phyloP scores from a whole-genome alignment of 2,888 invertebrate genomes.

The Apodemia duryi region DNA sequence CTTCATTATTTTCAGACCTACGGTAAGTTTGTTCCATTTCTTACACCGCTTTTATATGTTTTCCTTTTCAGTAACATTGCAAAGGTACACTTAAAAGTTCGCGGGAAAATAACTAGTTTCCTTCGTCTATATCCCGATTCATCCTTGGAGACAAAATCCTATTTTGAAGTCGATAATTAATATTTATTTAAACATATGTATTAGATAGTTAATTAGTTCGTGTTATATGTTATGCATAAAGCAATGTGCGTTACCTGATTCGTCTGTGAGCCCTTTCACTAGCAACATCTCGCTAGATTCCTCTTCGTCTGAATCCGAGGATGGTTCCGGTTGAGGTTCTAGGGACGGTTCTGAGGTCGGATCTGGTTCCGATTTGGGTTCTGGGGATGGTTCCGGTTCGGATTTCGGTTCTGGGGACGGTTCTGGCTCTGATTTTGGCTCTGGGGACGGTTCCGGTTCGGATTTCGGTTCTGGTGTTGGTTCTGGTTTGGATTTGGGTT shows the following conservation, averaged over 20 bases:
- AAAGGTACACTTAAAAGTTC: too few species aligned
- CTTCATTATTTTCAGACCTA: too few species aligned
- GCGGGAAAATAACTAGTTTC: too few species aligned
- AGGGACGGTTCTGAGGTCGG: constrained; percentile 50
- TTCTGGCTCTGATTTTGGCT: constrained; percentile 59
- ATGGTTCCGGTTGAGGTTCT: constrained; percentile 39
- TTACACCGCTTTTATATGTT: too few species aligned
- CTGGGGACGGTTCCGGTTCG: constrained; percentile 51
- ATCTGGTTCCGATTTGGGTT: constrained; percentile 59
- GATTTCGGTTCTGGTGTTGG: constrained; percentile 58
- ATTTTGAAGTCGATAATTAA: not conserved
- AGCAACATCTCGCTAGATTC: constrained; percentile 72
- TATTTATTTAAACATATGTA: not conserved
- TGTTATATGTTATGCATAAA: constrained; percentile 14
- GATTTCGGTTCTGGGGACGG: constrained; percentile 54
- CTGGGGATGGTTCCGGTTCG: constrained; percentile 43
- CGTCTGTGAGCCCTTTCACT: constrained; percentile 73
- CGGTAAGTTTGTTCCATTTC: too few species aligned
- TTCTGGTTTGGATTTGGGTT: constrained; percentile 51
- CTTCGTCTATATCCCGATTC: too few species aligned
- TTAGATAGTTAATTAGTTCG: not conserved
- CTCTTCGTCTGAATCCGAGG: constrained; percentile 43
- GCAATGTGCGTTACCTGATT: constrained; percentile 67
- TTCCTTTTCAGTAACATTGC: too few species aligned
- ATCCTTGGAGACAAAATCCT: too few species aligned